Conservation (phyloP, 2,113 vertebrate genomes). For the Gadus chalcogrammus region DNA sequence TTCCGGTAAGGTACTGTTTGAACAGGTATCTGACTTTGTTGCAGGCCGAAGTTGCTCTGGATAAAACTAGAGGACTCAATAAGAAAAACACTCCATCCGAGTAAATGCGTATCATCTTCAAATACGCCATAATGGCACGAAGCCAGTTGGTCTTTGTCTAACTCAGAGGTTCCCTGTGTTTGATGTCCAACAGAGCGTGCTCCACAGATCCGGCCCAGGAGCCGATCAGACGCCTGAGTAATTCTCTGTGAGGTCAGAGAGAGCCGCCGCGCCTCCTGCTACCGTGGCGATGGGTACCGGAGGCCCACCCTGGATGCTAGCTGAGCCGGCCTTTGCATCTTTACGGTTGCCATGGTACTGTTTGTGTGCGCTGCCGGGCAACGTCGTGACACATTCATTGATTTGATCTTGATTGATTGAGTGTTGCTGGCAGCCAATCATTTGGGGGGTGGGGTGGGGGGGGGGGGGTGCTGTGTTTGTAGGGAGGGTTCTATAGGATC, state of each 20-base stretch:
- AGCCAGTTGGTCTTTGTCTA: conserved; percentile 17
- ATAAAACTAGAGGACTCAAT: too few species aligned
- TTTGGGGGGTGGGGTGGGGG: neutral
- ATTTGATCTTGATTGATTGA: conserved; percentile 12
- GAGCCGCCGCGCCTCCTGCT: conserved; percentile 22
- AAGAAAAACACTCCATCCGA: neutral
- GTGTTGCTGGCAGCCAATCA: neutral
- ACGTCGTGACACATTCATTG: conserved; percentile 20
- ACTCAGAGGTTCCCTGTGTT: conserved; percentile 4
- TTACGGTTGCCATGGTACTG: conserved; percentile 14
- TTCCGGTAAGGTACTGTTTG: too few species aligned
- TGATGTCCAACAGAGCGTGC: conserved; percentile 6
- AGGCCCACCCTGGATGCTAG: conserved; percentile 3
- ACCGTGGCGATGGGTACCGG: conserved; percentile 16
- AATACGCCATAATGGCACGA: neutral
- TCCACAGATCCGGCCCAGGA: conserved; percentile 20
- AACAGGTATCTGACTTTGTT: too few species aligned
- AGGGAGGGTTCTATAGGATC: conserved; percentile 13
- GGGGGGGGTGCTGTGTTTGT: too few species aligned
- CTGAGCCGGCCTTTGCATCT: conserved; percentile 7
- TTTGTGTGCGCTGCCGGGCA: conserved; percentile 27
- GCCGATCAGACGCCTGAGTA: conserved; percentile 22
- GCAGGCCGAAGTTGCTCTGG: too few species aligned
- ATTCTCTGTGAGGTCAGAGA: neutral
- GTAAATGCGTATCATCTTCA: neutral